Evolutionary conservation across 2,797 vertebrate species (phyloP), one percentile per base, ranked within the genome.

Genomic region (Microctenopoma steveboyesi): DNA sequence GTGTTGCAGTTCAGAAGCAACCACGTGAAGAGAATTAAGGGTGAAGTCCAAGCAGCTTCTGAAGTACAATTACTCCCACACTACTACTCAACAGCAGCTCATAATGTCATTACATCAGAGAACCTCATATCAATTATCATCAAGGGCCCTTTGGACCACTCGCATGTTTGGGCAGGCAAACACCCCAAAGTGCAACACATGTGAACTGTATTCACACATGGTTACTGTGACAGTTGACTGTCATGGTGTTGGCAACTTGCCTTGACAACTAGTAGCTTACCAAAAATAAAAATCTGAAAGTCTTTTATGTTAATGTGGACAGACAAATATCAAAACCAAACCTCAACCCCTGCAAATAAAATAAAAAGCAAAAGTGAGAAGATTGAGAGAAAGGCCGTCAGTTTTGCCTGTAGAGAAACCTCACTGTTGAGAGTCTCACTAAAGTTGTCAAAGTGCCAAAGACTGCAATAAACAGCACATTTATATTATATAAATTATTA

Each of bases 401-500:
- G 68, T 58, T 57, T 76, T 48, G 46, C 65, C 68, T 70, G 72
- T 76, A 55, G 50, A 73, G 49, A 84, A 82, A 83, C 55, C 52
- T 76, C 67, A 49, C 45, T 46, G 25, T 74, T 62, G 67, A 30
- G 37, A 59, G 57, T 66, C 82, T 78, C 69, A 71, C 66, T 74
- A 64, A 79, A 86, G 77, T 76, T 81, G 74, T 75, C 54, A 83
- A 89, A 84, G 81, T 86, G 87, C 84, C 72, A 72, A 72, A 63
- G 42, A 80, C 64, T 69, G 74, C 79, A 78, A 79, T 86, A 88
- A 86, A 86, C 86, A 89, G 74, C 74, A 83, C 78, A 86, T 72
- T 58, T 83, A 88, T 81, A 88, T 79, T 69, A 65, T 75, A 72
- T 76, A 71, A 81, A 88, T 76, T 58, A 74, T 71, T 69, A 68